Percentiles rank a stretch among this genome's conserved stretches.
phyloP scores from a whole-genome alignment of 2,113 vertebrate genomes.

The Clarias batrachus region DNA sequence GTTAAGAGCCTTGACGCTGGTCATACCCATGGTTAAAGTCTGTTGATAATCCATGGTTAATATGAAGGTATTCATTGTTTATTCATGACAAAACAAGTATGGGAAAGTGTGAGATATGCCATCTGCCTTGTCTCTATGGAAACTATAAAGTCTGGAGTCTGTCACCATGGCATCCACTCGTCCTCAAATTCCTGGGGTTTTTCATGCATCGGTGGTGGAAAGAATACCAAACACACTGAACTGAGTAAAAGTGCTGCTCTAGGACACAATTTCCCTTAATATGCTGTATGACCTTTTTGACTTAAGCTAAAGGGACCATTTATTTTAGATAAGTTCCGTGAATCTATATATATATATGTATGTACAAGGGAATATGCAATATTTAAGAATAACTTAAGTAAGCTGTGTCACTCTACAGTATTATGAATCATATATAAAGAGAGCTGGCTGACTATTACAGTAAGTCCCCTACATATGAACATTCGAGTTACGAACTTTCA shows the following conservation, averaged over 20 bases:
- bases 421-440: background rate
- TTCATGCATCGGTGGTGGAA: background rate
- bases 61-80: slow-evolving; percentile 22
- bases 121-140: slow-evolving; percentile 35
- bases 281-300: too few species aligned
- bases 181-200: background rate
- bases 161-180: slow-evolving; percentile 28
- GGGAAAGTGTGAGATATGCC: slow-evolving; percentile 20
- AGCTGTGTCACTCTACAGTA: background rate
- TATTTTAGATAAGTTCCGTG: background rate
- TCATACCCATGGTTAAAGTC: background rate
- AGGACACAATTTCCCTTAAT: background rate
- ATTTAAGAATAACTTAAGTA: background rate
- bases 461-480: too few species aligned
- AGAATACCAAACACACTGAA: background rate
- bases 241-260: background rate
- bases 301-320: background rate
- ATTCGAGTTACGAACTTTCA: too few species aligned
- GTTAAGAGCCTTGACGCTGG: background rate
- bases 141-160: slow-evolving; percentile 32
- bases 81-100: background rate
- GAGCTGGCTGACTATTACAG: background rate
- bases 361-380: background rate
- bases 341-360: background rate
- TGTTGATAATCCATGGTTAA: background rate